Base-by-base conservation (phyloP, 1,140 invertebrate genomes). In the Radopholus similis region DNA sequence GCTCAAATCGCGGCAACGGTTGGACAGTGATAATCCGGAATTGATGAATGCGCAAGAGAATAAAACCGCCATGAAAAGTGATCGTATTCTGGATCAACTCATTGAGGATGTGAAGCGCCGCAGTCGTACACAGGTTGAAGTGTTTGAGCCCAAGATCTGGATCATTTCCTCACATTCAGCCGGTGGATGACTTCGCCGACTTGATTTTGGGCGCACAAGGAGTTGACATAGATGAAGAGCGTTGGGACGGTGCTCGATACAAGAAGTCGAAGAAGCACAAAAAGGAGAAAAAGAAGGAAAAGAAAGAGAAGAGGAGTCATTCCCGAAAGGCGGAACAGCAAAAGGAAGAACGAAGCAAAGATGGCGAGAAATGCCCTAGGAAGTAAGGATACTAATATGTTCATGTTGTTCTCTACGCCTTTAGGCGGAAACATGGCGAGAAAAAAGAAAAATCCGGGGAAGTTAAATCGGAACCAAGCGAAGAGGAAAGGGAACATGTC, bases 181-280 rank as follows among this genome's bases (percentile, higher is more conserved):
- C 47, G 9, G 9, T 26, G 47, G n/a, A n/a, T n/a, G 23, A 18
- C 11, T 2, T 42, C 18, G 38, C 38, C 11, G 18, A 11, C 18
- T 11, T 51, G n/a, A 21, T 2, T 51, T 23, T 26, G 47, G 30
- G 30, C 13, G 21, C 5, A 11, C 18, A 23, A 11, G 13, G 30
- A 51, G 23, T 13, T 8, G 9, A 28, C n/a, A n/a, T n/a, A 21
- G 9, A 8, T 21, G 47, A 23, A 15, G 47, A 21, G 47, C 44
- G 28, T 26, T 11, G 34, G 15, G 44, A 63, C 18, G 60, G 51
- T 15, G 53, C 5, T 37, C 35, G 28, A 23, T 18, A 1, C 4
- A 64, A 64, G 35, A 64, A 63, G 28, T 37, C 11, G 4, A 44
- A 40, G 51, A 59, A 23, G 54, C 47, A 64, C 23, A 47, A 64